Evolutionary conservation across 64 coral and sea anemone genomes (phyloP).

Genomic region (Pachyseris speciosa): DNA sequence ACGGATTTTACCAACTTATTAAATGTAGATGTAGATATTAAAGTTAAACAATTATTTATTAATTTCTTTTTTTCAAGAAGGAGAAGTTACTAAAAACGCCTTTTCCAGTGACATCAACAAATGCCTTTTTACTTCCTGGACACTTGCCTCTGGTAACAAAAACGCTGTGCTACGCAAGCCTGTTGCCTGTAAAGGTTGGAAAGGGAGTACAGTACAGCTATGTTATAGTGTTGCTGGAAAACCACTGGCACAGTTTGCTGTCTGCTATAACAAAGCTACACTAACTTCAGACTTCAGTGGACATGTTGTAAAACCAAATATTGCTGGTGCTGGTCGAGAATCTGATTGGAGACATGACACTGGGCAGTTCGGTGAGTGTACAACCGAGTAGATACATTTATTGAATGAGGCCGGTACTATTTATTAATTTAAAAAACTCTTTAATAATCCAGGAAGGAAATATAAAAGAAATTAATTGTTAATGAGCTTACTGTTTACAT

Average conservation of each 20-base stretch:
- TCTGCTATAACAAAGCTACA: conserved; percentile 23
- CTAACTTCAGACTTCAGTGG: conserved; percentile 2
- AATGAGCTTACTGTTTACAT: too few relatives aligned
- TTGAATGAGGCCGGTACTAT: too few relatives aligned
- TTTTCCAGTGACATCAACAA: conserved; percentile 57
- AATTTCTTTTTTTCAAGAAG: neutral
- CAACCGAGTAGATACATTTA: too few relatives aligned
- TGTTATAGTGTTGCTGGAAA: neutral
- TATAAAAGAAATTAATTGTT: too few relatives aligned
- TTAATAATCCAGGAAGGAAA: too few relatives aligned
- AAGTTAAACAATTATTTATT: too few relatives aligned
- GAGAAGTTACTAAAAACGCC: neutral
- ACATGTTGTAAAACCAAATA: neutral
- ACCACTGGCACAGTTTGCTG: conserved; percentile 16
- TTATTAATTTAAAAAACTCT: too few relatives aligned
- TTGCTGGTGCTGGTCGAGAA: conserved; percentile 13
- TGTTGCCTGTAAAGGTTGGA: neutral
- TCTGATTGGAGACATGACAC: conserved; percentile 11
- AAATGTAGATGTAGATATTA: too few relatives aligned
- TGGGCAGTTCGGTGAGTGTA: neutral
- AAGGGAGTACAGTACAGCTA: neutral
- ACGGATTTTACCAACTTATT: too few relatives aligned
- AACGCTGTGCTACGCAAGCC: neutral
- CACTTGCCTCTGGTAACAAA: conserved; percentile 17
- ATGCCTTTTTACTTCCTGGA: conserved; percentile 35